These are phyloP conservation scores for Dicyrtomina minuta DNA, from an alignment of 2,888 invertebrate species.

Conservation along the genomic window DNA sequence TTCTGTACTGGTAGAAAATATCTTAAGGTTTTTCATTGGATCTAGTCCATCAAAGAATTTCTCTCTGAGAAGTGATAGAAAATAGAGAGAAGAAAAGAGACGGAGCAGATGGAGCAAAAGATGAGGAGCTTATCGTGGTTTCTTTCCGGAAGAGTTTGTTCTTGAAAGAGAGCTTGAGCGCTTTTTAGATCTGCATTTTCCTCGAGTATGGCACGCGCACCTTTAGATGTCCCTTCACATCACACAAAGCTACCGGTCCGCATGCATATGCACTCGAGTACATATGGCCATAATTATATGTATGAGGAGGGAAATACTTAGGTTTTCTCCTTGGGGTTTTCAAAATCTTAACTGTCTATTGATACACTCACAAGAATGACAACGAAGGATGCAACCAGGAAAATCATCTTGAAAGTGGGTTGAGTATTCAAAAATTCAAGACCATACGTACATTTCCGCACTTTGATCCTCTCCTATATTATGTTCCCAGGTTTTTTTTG, in stretches of 20 bases:
- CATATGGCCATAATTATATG: neutral
- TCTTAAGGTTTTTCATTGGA: neutral
- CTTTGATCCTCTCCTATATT: no score
- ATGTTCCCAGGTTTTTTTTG: no score
- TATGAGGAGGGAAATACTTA: neutral
- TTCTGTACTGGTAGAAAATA: neutral
- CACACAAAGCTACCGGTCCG: slow-evolving; percentile 1
- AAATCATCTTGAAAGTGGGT: no score
- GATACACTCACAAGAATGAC: no score
- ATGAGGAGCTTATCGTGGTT: slow-evolving; percentile 18
- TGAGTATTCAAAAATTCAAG: no score
- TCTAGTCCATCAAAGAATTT: no score
- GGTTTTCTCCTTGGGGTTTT: neutral
- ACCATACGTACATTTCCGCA: no score
- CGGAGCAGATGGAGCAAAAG: neutral
- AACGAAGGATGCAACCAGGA: no score
- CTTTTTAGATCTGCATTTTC: slow-evolving; percentile 8
- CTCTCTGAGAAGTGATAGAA: no score
- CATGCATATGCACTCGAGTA: no score
- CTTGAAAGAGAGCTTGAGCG: neutral
- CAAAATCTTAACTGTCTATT: no score
- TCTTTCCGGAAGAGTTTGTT: neutral
- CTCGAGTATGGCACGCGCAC: neutral
- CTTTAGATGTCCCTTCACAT: neutral
- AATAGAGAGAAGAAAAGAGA: neutral